These are phyloP conservation scores for Aphidius ervi DNA, from an alignment of 1,140 invertebrate species.

Conservation along the genomic window DNA sequence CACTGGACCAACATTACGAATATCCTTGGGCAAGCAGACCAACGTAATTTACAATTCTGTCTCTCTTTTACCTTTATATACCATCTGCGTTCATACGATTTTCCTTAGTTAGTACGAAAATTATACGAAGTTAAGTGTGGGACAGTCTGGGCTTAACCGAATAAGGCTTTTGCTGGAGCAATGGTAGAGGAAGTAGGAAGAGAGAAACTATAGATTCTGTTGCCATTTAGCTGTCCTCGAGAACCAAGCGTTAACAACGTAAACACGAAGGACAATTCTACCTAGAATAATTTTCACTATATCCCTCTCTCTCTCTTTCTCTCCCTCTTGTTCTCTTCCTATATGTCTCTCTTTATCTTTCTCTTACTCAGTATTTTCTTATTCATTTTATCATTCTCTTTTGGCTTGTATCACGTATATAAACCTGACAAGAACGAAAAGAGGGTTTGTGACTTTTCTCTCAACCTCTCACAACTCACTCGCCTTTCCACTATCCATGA, in stretches of 20 bases:
- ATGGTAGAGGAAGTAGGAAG: background rate
- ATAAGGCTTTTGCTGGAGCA: slow-evolving; percentile 18
- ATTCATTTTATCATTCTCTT: no score
- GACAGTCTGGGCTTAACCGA: slow-evolving; percentile 35
- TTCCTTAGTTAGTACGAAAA: slow-evolving; percentile 35
- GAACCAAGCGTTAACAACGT: slow-evolving; percentile 31
- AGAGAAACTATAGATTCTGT: background rate
- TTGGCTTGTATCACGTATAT: no score
- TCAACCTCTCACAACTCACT: no score
- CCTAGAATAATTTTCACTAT: slow-evolving; percentile 15
- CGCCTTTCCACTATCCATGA: no score
- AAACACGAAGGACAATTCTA: slow-evolving; percentile 28
- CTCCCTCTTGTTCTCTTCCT: background rate
- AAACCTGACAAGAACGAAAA: no score
- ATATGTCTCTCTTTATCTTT: no score
- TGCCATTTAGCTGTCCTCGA: slow-evolving; percentile 22
- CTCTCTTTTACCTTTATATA: slow-evolving; percentile 20
- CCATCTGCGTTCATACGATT: slow-evolving; percentile 24
- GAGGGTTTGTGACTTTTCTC: no score
- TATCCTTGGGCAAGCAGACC: slow-evolving; percentile 4
- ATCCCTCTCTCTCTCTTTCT: background rate
- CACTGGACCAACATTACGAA: slow-evolving; percentile 6
- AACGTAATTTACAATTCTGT: slow-evolving; percentile 19
- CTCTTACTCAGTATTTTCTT: no score
- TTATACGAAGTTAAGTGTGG: slow-evolving; percentile 39